Conservation (phyloP, 2,113 vertebrate species). For the Eubucco bourcierii region DNA sequence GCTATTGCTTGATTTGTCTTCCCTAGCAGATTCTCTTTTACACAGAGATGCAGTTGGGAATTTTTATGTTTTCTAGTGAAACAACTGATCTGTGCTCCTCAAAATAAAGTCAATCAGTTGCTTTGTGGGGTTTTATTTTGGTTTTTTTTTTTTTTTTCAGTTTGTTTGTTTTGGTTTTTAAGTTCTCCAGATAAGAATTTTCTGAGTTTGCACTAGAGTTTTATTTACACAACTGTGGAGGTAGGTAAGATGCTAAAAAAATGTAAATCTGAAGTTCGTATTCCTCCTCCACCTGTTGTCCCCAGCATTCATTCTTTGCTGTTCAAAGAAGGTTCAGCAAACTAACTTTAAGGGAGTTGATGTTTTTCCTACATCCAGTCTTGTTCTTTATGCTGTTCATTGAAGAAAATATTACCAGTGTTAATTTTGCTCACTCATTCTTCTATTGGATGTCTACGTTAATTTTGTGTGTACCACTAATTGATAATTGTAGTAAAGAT, state of each 20-base stretch:
- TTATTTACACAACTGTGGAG: neutral
- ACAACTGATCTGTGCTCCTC: neutral
- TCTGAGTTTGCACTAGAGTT: neutral
- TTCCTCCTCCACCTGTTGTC: neutral
- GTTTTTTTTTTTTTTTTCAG: no score
- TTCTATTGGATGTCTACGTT: neutral
- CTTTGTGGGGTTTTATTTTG: neutral
- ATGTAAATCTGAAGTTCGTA: neutral
- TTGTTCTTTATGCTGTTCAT: neutral
- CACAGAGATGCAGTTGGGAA: neutral
- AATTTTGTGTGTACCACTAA: neutral
- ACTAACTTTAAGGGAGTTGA: neutral
- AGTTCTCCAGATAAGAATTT: neutral
- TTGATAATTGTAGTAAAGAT: neutral
- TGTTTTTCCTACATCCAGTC: neutral
- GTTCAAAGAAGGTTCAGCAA: neutral
- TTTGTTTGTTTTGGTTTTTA: neutral
- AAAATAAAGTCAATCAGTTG: neutral
- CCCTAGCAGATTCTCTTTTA: neutral
- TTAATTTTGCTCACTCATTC: neutral
- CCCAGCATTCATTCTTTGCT: fast-evolving
- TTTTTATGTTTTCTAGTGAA: neutral
- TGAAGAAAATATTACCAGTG: neutral
- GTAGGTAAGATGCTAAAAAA: neutral
- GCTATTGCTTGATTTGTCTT: neutral